Evolutionary conservation across 2,888 invertebrate genomes (phyloP).

Genomic region (Pyrrhia umbra): DNA sequence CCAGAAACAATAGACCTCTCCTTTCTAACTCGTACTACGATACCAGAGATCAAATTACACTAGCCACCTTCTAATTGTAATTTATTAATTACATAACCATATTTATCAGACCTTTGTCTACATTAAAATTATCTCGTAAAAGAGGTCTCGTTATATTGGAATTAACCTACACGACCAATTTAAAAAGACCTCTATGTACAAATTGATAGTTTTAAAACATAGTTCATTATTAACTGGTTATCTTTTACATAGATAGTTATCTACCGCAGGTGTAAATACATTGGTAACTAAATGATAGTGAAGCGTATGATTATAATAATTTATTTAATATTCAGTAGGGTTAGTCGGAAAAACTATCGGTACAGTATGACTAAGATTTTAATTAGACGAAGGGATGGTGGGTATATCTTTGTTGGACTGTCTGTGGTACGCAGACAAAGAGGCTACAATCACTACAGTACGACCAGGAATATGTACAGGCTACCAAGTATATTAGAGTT

Average conservation of each 20-base stretch:
- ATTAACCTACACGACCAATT: not conserved
- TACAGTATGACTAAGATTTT: constrained; percentile 38
- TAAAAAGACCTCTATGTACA: constrained; percentile 4
- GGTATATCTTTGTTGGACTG: constrained; percentile 2
- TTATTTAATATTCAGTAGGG: constrained; percentile 58
- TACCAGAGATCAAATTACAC: constrained; percentile 11
- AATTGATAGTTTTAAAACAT: not conserved
- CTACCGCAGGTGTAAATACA: constrained; percentile 68
- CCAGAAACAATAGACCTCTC: constrained; percentile 38
- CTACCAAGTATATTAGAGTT: not conserved
- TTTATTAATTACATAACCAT: constrained; percentile 39
- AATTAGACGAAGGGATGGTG: constrained; percentile 29
- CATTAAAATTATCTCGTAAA: constrained; percentile 8
- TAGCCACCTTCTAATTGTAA: constrained; percentile 12
- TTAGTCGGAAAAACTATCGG: constrained; percentile 40
- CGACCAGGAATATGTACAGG: not conserved
- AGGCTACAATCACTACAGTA: constrained; percentile 1
- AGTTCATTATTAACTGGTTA: constrained; percentile 33
- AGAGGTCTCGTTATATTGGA: constrained; percentile 50
- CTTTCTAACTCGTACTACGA: constrained; percentile 2
- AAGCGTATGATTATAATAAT: constrained; percentile 53
- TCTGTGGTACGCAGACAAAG: constrained; percentile 18
- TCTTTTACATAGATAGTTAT: constrained; percentile 61
- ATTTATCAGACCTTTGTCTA: constrained; percentile 45
- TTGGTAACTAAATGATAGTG: constrained; percentile 63